Base-by-base conservation (phyloP, 2,888 invertebrate genomes). In the Cabera pusaria region DNA sequence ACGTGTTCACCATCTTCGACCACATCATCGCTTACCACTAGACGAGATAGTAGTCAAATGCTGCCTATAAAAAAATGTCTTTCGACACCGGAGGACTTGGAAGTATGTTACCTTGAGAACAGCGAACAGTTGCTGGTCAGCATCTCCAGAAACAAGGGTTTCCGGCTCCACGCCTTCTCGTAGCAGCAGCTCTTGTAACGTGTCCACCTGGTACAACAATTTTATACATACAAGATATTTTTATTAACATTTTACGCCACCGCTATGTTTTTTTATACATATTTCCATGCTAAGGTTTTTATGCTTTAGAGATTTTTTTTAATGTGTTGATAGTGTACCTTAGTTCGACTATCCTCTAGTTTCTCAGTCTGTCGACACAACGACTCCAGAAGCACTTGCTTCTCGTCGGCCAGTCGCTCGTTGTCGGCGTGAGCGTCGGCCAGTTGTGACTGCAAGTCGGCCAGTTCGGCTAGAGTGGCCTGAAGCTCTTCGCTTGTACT, bases 401-500 rank as follows among this genome's bases (percentile, higher is more conserved):
- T 97, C 83, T 98, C 98, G 56, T 97, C 97, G 3, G 93, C 92
- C 16, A 98, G 90, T 37, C 95, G 91, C 60, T 96, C 96, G 79
- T 97, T 97, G 72, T 97, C 97, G 2, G 94, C 92, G 72, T 96
- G 96, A 1, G 97, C 91, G 68, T 97, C 97, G 8, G 93, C 93
- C 47, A 97, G 88, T 78, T 96, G 96, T 3, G 94, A 91, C 80
- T 98, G 97, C 19, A 98, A 87, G 76, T 98, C 97, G 5, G 96
- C 94, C 46, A 97, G 85, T 82, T 98, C 98, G 59, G 97, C 97
- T 25, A 98, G 89, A 0, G 98, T 98, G 0, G 98, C 98, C 83
- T 98, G 97, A 2, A 97, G 89, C 77, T 97, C 97, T 78, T 97
- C 97, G 71, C 95, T 96, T 39, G 97, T 97, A 49, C 96, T 96